Conservation (phyloP, 1,140 invertebrate species). For the Philotrypesis tridentata region DNA sequence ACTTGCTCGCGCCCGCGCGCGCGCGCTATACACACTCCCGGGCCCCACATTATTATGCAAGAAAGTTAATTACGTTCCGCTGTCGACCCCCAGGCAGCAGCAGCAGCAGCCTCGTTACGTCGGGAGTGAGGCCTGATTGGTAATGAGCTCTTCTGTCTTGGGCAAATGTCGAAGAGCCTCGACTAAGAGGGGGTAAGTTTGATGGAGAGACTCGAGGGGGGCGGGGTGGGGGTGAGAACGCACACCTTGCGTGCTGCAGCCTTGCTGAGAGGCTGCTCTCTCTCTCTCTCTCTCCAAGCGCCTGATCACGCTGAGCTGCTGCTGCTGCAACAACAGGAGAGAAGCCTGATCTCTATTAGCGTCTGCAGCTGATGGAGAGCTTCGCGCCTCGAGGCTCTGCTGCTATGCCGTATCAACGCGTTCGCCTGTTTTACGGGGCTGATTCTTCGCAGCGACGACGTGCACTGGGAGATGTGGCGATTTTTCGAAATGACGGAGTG, state of each 20-base stretch:
- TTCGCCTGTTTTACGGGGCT: too few species aligned
- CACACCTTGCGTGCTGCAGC: too few species aligned
- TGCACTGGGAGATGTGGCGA: too few species aligned
- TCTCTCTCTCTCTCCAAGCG: too few species aligned
- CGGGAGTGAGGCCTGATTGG: not conserved
- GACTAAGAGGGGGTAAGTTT: too few species aligned
- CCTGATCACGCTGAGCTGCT: not conserved
- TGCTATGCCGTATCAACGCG: too few species aligned
- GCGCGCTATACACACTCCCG: not conserved
- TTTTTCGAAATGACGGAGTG: too few species aligned
- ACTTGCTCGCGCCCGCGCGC: not conserved
- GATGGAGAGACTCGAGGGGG: too few species aligned
- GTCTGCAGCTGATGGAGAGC: not conserved
- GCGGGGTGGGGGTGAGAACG: too few species aligned
- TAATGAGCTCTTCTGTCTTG: conserved; percentile 30
- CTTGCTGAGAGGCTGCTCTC: too few species aligned
- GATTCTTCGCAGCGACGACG: too few species aligned
- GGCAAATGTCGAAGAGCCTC: not conserved
- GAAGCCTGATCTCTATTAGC: not conserved
- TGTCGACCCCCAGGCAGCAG: not conserved
- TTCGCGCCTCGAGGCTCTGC: too few species aligned
- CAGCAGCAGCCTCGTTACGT: not conserved
- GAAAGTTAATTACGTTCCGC: conserved; percentile 41
- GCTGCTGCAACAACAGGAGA: not conserved
- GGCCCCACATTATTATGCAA: conserved; percentile 40